Base-by-base conservation (phyloP, 1,140 invertebrate species). In the Aphelenchoides fujianensis region DNA sequence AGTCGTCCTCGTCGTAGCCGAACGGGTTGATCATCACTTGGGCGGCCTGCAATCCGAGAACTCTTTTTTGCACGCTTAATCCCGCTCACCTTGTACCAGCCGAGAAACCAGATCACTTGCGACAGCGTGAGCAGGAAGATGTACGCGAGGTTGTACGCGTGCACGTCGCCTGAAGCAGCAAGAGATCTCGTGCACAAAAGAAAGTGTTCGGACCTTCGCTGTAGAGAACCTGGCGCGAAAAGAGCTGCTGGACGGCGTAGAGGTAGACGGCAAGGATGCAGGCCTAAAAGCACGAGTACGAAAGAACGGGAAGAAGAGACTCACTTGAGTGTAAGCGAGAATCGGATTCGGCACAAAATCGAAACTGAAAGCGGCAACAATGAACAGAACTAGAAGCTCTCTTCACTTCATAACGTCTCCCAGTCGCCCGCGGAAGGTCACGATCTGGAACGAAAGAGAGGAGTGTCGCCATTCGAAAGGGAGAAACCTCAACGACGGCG, bases 1-100 rank as follows among this genome's bases (percentile, higher is more conserved):
- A 70, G 28, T 70, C 69, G 69, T 70, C 69, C 12, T 70, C 69
- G 57, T 70, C 69, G 16, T 70, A 48, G 12, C 69, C 69, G 30
- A 69, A 70, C 16, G 69, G 69, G 28, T 70, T 70, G 23, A 70
- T 34, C n/a, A n/a, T n/a, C n/a, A n/a, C n/a, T n/a, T n/a, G n/a
- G n/a, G n/a, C n/a, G n/a, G n/a, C n/a, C n/a, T n/a, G n/a, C n/a
- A n/a, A n/a, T n/a, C n/a, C n/a, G n/a, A n/a, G n/a, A n/a, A n/a
- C n/a, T n/a, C n/a, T n/a, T n/a, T n/a, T n/a, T n/a, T n/a, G n/a
- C n/a, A n/a, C n/a, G n/a, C n/a, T n/a, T n/a, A n/a, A n/a, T n/a
- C n/a, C n/a, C n/a, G n/a, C n/a, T n/a, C n/a, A n/a, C n/a, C n/a
- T n/a, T n/a, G n/a, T n/a, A n/a, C n/a, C n/a, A n/a, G n/a, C n/a